Evolutionary conservation across 2,797 vertebrate genomes (phyloP).

Genomic region (Natrix natrix): DNA sequence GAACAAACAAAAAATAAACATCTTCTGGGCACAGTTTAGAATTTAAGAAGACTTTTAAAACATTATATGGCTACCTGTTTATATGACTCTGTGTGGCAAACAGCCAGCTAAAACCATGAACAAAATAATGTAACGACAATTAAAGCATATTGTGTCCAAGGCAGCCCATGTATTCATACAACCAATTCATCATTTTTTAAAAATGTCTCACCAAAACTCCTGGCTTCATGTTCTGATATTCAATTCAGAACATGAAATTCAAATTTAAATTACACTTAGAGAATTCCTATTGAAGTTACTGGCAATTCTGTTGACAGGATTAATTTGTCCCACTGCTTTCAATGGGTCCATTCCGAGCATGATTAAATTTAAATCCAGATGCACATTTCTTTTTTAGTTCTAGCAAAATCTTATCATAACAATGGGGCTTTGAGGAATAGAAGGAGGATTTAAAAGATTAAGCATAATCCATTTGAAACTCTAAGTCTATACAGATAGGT

Average conservation of each 20-base stretch:
- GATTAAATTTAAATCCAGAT: neutral
- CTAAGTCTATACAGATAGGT: neutral
- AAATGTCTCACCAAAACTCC: neutral
- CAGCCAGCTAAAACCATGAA: neutral
- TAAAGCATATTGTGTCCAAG: neutral
- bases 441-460: constrained; percentile 4
- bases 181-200: neutral
- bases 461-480: neutral
- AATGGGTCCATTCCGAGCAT: neutral
- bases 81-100: neutral
- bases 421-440: neutral
- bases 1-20: neutral
- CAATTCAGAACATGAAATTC: neutral
- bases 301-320: neutral
- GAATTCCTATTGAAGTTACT: neutral
- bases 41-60: neutral
- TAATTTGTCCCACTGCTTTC: neutral
- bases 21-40: neutral
- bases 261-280: neutral
- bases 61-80: neutral
- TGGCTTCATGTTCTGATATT: neutral
- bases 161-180: neutral
- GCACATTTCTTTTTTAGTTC: neutral
- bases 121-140: neutral
- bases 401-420: neutral